Evolutionary conservation across 2,888 invertebrate species (phyloP).

Genomic region (Pyrrhia umbra): DNA sequence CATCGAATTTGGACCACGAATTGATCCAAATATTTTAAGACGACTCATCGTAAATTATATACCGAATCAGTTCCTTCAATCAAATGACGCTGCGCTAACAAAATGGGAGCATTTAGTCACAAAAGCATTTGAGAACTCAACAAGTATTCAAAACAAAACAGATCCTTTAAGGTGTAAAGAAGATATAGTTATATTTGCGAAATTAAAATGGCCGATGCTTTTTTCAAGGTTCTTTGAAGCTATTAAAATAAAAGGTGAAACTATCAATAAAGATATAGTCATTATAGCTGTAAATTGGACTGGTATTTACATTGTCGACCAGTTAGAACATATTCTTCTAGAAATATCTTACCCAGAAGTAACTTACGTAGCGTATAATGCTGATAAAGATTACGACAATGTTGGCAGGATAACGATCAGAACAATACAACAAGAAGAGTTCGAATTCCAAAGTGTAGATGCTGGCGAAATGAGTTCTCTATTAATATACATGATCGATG

Average conservation of each 20-base stretch:
- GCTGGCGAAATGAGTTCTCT: slow-evolving; percentile 96
- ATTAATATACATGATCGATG: slow-evolving; percentile 95
- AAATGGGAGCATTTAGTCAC: slow-evolving; percentile 94
- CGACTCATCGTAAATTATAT: slow-evolving; percentile 94
- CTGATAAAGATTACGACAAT: slow-evolving; percentile 84
- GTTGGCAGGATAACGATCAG: slow-evolving; percentile 93
- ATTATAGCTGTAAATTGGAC: slow-evolving; percentile 98
- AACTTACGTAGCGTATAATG: slow-evolving; percentile 92
- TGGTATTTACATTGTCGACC: slow-evolving; percentile 97
- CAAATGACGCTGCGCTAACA: slow-evolving; percentile 91
- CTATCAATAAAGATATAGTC: slow-evolving; percentile 92
- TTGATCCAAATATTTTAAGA: slow-evolving; percentile 92
- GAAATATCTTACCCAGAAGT: slow-evolving; percentile 97
- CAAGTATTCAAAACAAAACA: slow-evolving; percentile 92
- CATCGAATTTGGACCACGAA: slow-evolving; percentile 93
- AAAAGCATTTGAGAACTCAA: slow-evolving; percentile 93
- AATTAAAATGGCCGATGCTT: slow-evolving; percentile 97
- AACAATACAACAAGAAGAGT: slow-evolving; percentile 97
- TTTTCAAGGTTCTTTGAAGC: slow-evolving; percentile 99
- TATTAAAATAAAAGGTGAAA: slow-evolving; percentile 93
- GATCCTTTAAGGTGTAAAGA: slow-evolving; percentile 94
- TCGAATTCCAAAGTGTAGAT: slow-evolving; percentile 96
- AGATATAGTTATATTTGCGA: slow-evolving; percentile 97
- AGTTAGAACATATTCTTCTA: slow-evolving; percentile 96
- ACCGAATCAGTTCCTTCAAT: slow-evolving; percentile 93